Conservation (phyloP, 2,888 invertebrate species). For the Ectropis crepuscularia region DNA sequence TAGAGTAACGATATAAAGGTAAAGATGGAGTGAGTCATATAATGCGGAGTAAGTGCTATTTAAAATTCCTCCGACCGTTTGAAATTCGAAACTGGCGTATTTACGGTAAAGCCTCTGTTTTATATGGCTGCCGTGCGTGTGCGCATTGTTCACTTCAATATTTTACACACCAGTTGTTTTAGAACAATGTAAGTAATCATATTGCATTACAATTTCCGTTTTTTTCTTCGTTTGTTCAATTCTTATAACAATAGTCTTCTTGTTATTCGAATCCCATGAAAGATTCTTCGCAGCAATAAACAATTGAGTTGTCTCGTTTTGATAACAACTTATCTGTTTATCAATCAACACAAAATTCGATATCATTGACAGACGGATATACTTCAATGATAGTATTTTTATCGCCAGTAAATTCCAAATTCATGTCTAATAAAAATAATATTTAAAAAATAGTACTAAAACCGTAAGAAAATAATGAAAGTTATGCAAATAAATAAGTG, state of each 20-base stretch:
- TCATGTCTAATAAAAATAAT: slow-evolving; percentile 9
- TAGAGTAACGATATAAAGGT: slow-evolving; percentile 15
- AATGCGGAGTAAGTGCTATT: slow-evolving; percentile 46
- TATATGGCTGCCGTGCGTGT: slow-evolving; percentile 52
- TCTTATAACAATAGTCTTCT: slow-evolving; percentile 2
- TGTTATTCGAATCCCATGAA: slow-evolving; percentile 1
- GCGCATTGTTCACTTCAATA: slow-evolving; percentile 34
- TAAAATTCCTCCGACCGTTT: slow-evolving; percentile 56
- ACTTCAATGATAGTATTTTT: slow-evolving; percentile 14
- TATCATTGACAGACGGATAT: slow-evolving; percentile 18
- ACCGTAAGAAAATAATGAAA: too few species aligned
- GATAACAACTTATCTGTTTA: slow-evolving; percentile 11
- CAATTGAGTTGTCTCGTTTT: background rate
- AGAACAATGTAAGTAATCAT: slow-evolving; percentile 18
- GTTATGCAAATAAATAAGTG: too few species aligned
- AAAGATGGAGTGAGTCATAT: slow-evolving; percentile 44
- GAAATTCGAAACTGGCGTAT: slow-evolving; percentile 58
- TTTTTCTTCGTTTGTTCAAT: slow-evolving; percentile 6
- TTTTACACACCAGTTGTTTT: slow-evolving; percentile 10
- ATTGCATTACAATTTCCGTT: slow-evolving; percentile 7
- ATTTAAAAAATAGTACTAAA: background rate
- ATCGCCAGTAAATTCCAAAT: slow-evolving; percentile 19
- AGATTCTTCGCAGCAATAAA: slow-evolving; percentile 9
- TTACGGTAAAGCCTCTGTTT: slow-evolving; percentile 58
- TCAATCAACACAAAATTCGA: slow-evolving; percentile 10